Evolutionary conservation across 1,140 invertebrate species (phyloP).

Genomic region (Ips nitidus): DNA sequence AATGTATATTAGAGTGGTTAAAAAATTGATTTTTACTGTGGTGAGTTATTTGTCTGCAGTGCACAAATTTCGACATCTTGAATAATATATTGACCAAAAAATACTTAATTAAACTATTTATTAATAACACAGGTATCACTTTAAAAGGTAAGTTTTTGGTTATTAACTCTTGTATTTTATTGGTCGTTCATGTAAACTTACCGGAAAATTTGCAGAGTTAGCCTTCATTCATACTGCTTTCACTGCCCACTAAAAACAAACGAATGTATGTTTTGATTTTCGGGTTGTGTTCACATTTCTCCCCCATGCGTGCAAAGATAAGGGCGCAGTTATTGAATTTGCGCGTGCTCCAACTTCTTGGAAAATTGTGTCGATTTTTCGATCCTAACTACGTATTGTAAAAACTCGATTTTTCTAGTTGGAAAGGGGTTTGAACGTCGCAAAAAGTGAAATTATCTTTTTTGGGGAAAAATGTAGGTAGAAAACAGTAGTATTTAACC

Average conservation of each 20-base stretch:
- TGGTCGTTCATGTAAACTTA: conserved; percentile 23
- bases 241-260: conserved; percentile 12
- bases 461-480: too few relatives aligned
- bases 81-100: neutral
- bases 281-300: conserved; percentile 1
- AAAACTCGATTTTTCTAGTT: neutral
- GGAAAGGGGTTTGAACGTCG: too few relatives aligned
- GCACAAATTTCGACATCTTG: too few relatives aligned
- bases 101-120: neutral
- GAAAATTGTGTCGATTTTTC: conserved; percentile 23
- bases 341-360: neutral
- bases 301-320: neutral
- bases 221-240: conserved; percentile 53
- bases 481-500: too few relatives aligned
- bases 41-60: too few relatives aligned
- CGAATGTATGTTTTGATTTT: neutral
- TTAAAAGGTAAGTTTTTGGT: neutral
- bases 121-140: neutral
- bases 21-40: neutral
- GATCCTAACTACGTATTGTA: neutral
- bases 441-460: too few relatives aligned
- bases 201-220: conserved; percentile 51
- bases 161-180: neutral
- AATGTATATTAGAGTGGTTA: conserved; percentile 9
- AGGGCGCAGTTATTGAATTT: conserved; percentile 8